A percentile compares a stretch with the other conserved stretches of the same genome.
These are phyloP conservation scores for Sakesphorus luctuosus DNA, from an alignment of 2,113 vertebrate genomes.

Conservation along the genomic window DNA sequence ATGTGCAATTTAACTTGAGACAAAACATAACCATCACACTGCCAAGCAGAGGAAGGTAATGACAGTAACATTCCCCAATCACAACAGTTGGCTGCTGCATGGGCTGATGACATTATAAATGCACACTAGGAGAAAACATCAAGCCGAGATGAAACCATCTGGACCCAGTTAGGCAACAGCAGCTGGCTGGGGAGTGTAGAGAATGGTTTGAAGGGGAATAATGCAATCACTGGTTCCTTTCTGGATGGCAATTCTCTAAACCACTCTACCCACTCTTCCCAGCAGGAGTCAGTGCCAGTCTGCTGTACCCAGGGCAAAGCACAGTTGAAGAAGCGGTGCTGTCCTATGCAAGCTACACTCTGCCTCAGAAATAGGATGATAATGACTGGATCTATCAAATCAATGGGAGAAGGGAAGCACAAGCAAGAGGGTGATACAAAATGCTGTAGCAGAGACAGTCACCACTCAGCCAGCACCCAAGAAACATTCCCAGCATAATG, in stretches of 20 bases:
- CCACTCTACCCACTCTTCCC: background rate
- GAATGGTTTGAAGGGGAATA: constrained; percentile 5
- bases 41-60: background rate
- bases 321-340: background rate
- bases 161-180: background rate
- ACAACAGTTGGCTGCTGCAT: background rate
- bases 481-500: background rate
- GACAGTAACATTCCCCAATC: background rate
- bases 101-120: constrained; percentile 13
- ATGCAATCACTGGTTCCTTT: background rate
- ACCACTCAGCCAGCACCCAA: background rate
- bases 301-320: background rate
- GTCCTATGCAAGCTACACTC: background rate
- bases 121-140: background rate
- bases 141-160: constrained; percentile 39
- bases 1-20: background rate
- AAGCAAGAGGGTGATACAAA: background rate
- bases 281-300: background rate
- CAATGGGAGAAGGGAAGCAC: background rate
- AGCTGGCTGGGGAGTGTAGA: background rate
- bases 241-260: background rate
- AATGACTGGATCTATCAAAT: background rate
- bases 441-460: background rate
- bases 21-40: background rate
- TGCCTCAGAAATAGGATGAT: background rate